Conservation (phyloP, 2,888 invertebrate genomes). For the Volucella bombylans region DNA sequence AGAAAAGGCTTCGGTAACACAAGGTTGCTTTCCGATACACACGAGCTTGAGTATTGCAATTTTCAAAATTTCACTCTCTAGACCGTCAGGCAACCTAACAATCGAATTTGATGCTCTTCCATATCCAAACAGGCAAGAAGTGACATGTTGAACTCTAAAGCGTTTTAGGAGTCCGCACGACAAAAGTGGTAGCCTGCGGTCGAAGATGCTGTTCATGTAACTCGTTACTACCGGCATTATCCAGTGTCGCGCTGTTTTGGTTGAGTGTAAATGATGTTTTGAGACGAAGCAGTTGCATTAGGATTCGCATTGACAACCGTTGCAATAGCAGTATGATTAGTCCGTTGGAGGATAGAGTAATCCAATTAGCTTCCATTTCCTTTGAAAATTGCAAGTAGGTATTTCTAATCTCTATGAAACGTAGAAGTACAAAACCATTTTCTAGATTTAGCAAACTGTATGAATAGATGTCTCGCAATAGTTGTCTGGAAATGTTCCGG, state of each 20-base stretch:
- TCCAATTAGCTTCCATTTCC: conserved; percentile 87
- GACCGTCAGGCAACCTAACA: conserved; percentile 88
- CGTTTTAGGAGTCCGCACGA: conserved; percentile 88
- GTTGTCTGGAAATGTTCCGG: conserved; percentile 75
- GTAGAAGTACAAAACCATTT: conserved; percentile 85
- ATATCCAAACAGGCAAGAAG: conserved; percentile 90
- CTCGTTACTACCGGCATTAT: conserved; percentile 88
- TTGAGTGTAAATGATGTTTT: conserved; percentile 85
- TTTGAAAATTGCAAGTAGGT: conserved; percentile 85
- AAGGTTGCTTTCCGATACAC: conserved; percentile 87
- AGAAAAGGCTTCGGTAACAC: conserved; percentile 89
- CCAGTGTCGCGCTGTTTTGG: conserved; percentile 85
- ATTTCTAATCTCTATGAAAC: conserved; percentile 84
- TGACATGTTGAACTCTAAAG: conserved; percentile 89
- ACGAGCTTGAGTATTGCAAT: conserved; percentile 88
- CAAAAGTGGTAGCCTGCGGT: conserved; percentile 87
- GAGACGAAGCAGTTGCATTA: conserved; percentile 85
- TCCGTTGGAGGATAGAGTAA: conserved; percentile 84
- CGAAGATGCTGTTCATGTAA: conserved; percentile 90
- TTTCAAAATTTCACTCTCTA: conserved; percentile 86
- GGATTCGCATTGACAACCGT: conserved; percentile 85
- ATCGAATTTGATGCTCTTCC: conserved; percentile 90
- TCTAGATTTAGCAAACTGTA: conserved; percentile 85
- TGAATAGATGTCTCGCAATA: conserved; percentile 84
- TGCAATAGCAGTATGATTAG: conserved; percentile 83